Percentiles rank a stretch among this genome's conserved stretches.
Evolutionary conservation across 2,888 invertebrate genomes (phyloP).

Genomic region (Zaprionus obscuricornis): DNA sequence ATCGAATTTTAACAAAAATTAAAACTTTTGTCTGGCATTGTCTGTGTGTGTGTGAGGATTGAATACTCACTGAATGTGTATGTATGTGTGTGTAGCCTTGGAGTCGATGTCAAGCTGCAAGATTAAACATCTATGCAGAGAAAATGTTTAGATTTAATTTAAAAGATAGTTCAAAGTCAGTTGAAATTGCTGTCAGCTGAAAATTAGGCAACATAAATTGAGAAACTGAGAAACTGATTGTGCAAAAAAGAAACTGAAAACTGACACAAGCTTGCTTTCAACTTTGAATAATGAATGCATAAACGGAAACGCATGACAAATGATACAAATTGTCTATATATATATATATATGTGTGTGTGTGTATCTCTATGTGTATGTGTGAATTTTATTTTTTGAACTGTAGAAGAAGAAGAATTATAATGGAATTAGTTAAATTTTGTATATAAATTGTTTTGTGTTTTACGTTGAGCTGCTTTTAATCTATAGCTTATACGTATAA

Average conservation of each 20-base stretch:
- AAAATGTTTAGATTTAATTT: slow-evolving; percentile 42
- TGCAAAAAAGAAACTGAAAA: background rate
- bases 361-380: too few relatives aligned
- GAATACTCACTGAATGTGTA: background rate
- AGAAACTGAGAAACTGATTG: background rate
- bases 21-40: slow-evolving; percentile 27
- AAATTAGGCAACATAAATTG: slow-evolving; percentile 18
- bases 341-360: too few relatives aligned
- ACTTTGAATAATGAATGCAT: slow-evolving; percentile 8
- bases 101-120: slow-evolving; percentile 24
- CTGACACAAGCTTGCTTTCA: too few relatives aligned
- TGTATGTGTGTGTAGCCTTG: background rate
- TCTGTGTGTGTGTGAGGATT: background rate
- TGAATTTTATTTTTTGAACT: too few relatives aligned
- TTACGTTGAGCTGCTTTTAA: too few relatives aligned
- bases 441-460: too few relatives aligned
- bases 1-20: slow-evolving; percentile 47
- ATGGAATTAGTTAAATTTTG: too few relatives aligned
- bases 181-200: slow-evolving; percentile 7
- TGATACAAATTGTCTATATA: too few relatives aligned
- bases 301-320: too few relatives aligned
- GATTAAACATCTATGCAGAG: slow-evolving; percentile 34
- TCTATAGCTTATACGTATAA: too few relatives aligned
- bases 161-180: slow-evolving; percentile 26
- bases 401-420: too few relatives aligned